Evolutionary conservation across 2,888 invertebrate genomes (phyloP), one percentile per base, ranked within the genome.

Genomic region (Pandemis cinnamomeana): DNA sequence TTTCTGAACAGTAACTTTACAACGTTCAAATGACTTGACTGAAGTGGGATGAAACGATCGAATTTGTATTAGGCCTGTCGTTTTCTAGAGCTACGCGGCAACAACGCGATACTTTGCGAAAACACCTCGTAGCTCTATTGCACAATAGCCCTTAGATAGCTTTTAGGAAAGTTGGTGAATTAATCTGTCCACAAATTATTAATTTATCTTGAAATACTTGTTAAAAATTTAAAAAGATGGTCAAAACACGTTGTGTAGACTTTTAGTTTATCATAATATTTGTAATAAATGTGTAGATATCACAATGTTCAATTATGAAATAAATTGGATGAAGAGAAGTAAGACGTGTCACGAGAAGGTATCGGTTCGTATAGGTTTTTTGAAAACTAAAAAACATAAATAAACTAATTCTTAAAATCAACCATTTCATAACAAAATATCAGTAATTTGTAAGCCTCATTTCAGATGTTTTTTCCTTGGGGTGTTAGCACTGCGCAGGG

Each of bases 1-100:
- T 76, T 75, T 76, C 69, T 72, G 20, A 48, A 51, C 46, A 4
- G 27, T 27, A 11, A 48, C 27, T 36, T 36, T 8, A 15, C 36
- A 5, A 41, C 3, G 7, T 61, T 7, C 36, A n/a, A 36, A 61
- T n/a, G 61, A 41, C 41, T 27, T 61, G 61, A 61, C 41, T 61
- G 41, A 10, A 61, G 61, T 58, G 58, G 27, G 58, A 27, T 27
- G 5, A 58, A 20, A 27, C 27, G 11, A 58, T 58, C 58, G 58
- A 58, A 58, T 58, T 58, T 58, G 58, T 58, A 58, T 58, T 58
- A 58, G 58, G 58, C 58, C 58, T 27, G 58, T 58, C 11, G 58
- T 58, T 10, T 27, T 11, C 7, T 58, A 58, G 58, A 58, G 5
- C 27, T 27, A 11, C 58, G 11, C 10, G 58, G 27, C 5, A 27